Percentiles rank a stretch among this genome's conserved stretches.
phyloP scores from a whole-genome alignment of 2,113 vertebrate genomes.

The Nycticorax nycticorax region DNA sequence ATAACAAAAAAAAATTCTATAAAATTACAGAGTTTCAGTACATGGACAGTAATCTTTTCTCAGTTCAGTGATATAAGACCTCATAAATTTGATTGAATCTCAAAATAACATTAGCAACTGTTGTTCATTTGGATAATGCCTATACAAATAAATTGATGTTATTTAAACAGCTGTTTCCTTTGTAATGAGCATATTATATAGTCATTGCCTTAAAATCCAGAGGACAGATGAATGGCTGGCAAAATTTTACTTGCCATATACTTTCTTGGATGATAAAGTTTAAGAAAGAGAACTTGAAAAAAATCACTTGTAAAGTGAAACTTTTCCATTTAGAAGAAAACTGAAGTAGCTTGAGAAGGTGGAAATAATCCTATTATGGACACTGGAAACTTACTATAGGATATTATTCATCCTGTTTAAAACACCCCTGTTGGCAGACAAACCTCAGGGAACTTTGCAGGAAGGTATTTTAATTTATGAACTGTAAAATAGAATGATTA shows the following conservation, averaged over 20 bases:
- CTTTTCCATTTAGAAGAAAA: not conserved
- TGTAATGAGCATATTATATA: not conserved
- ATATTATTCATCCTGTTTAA: not conserved
- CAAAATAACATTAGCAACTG: not conserved
- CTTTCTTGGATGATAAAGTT: not conserved
- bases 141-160: not conserved
- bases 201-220: not conserved
- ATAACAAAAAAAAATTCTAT: not conserved
- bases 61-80: not conserved
- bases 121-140: not conserved
- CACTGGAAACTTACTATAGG: not conserved
- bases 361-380: not conserved
- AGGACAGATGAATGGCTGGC: not conserved
- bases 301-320: not conserved
- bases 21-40: not conserved
- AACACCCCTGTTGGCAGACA: not conserved
- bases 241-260: not conserved
- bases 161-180: not conserved
- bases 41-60: not conserved
- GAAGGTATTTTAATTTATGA: not conserved
- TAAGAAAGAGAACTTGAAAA: not conserved
- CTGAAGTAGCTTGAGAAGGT: not conserved
- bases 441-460: not conserved
- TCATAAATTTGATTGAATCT: not conserved
- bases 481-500: not conserved